phyloP scores from a whole-genome alignment of 2,797 vertebrate genomes.

The Macrochelys suwanniensis region DNA sequence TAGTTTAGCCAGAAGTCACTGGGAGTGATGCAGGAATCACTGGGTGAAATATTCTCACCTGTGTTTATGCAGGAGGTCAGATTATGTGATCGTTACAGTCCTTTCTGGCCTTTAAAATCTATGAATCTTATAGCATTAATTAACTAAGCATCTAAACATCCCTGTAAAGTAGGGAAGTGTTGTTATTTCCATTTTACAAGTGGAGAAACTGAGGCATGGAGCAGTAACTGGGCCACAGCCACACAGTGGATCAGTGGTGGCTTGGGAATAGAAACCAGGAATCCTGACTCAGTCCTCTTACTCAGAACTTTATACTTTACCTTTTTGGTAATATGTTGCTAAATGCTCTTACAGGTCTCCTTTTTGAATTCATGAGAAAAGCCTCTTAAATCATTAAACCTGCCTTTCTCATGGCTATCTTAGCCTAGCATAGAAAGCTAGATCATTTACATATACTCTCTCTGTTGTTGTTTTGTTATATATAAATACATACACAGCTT shows the following conservation, averaged over 20 bases:
- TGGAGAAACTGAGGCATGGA: not conserved
- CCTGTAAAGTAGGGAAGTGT: not conserved
- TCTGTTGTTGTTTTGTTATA: not conserved
- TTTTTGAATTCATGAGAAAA: not conserved
- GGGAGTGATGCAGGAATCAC: not conserved
- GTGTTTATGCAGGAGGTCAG: not conserved
- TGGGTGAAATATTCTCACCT: not conserved
- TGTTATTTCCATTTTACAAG: not conserved
- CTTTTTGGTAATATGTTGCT: not conserved
- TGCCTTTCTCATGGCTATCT: not conserved
- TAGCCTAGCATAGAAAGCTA: not conserved
- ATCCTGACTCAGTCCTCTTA: not conserved
- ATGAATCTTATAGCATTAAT: not conserved
- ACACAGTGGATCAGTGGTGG: not conserved
- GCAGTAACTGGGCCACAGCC: not conserved
- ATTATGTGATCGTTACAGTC: not conserved
- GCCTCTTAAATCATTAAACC: not conserved
- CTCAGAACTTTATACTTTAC: not conserved
- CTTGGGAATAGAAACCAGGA: not conserved
- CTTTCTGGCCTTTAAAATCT: not conserved
- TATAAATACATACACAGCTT: not conserved
- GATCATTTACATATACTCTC: not conserved
- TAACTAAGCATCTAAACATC: not conserved
- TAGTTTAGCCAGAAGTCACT: not conserved
- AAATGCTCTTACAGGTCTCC: not conserved